Base-by-base conservation (phyloP, 1,140 invertebrate species). In the Ips typographus region DNA sequence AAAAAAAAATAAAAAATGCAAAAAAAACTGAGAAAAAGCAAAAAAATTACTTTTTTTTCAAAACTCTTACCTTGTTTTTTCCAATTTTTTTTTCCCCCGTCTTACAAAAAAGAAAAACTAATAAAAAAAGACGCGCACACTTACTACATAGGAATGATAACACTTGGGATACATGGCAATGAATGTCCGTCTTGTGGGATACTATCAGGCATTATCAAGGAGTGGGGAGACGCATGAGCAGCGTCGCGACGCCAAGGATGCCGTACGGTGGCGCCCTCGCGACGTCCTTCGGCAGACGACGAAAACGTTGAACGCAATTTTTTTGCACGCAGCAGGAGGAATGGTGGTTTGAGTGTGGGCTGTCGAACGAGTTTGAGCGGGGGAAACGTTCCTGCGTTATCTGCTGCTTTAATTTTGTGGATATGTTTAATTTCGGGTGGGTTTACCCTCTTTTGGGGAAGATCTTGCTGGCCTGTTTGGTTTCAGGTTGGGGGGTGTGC, bases 201-300 rank as follows among this genome's bases (percentile, higher is more conserved):
- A 79, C 78, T 80, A 80, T 78, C 79, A 78, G 78, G 77, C 77
- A 75, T 77, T 77, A 77, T 75, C 78, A 77, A 75, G 76, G 77
- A 79, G 78, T 78, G 79, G 79, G 79, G 79, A 73, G 77, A 80
- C 79, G 79, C 79, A 80, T 80, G 79, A 79, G 78, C 76, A 78
- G 74, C 79, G 79, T 77, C 77, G 78, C 74, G 78, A 77, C 78
- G 79, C 74, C 70, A 79, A 78, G 78, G 78, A 78, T 78, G 78
- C 79, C 78, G 79, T 73, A 49, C 68, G 72, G 76, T 80, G 79
- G 79, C 77, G 77, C 76, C 79, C 74, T 73, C 72, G 65, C 60
- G 73, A 71, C 72, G 72, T 75, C 72, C 74, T 75, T 72, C 68
- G 77, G 76, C 72, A 71, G 56, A 68, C 70, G 70, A 53, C 39